Percentiles rank a stretch among this genome's conserved stretches.
These are phyloP conservation scores for Proterorhinus semilunaris DNA, from an alignment of 2,113 vertebrate species.

Conservation along the genomic window DNA sequence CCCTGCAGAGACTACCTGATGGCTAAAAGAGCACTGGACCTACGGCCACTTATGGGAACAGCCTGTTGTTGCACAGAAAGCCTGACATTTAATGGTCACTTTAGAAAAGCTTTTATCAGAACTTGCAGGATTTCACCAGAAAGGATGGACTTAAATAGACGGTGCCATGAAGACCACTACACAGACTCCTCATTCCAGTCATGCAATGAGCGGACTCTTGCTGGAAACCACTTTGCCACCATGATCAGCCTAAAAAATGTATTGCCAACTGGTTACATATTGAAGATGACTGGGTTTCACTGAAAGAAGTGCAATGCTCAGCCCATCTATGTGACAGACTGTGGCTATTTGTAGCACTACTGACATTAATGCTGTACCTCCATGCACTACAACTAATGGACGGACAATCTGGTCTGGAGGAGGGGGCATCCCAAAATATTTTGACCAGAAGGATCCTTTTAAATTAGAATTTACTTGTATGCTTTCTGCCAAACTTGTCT, in stretches of 20 bases:
- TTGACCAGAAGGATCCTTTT: conserved; percentile 21
- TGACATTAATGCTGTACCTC: conserved; percentile 38
- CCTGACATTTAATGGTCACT: conserved; percentile 13
- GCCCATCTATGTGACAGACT: conserved; percentile 15
- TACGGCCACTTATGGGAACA: conserved; percentile 15
- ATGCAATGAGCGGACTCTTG: not conserved
- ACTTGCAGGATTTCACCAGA: conserved; percentile 14
- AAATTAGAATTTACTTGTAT: conserved; percentile 35
- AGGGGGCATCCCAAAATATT: conserved; percentile 6
- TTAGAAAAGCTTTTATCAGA: conserved; percentile 10
- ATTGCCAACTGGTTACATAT: conserved; percentile 6
- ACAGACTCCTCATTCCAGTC: conserved; percentile 2
- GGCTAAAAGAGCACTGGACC: conserved; percentile 22
- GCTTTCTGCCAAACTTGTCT: conserved; percentile 60
- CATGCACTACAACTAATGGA: conserved; percentile 46
- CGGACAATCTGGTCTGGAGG: conserved; percentile 42
- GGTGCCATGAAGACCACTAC: conserved; percentile 48
- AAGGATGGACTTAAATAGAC: conserved; percentile 10
- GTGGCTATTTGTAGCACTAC: conserved; percentile 54
- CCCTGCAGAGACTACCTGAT: not conserved
- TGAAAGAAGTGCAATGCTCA: conserved; percentile 36
- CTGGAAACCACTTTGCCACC: conserved; percentile 21
- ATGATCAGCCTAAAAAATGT: conserved; percentile 24
- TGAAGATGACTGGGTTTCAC: conserved; percentile 15
- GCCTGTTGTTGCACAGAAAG: conserved; percentile 7